Conservation (phyloP, 2,888 invertebrate genomes). For the Agrotis clavis region DNA sequence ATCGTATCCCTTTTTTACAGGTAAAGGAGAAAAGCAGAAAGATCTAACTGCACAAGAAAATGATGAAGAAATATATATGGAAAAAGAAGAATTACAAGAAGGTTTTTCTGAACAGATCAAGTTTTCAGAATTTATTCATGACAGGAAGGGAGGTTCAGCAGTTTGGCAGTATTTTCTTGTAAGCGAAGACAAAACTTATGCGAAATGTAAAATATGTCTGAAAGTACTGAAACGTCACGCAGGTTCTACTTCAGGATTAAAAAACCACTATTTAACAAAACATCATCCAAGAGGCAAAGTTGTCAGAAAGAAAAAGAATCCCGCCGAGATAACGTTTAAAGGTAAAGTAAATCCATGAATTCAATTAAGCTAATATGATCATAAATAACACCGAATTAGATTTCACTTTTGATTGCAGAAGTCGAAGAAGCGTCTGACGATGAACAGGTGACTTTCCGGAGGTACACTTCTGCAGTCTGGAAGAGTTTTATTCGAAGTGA, state of each 20-base stretch:
- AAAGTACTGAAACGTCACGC: conserved; percentile 29
- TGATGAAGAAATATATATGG: background rate
- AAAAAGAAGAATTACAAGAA: background rate
- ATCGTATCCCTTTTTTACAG: conserved; percentile 1
- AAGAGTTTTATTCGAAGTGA: conserved; percentile 4
- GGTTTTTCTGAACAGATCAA: background rate
- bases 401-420: background rate
- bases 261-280: conserved; percentile 22
- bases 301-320: background rate
- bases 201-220: conserved; percentile 37
- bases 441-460: background rate
- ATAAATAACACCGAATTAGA: too few relatives aligned
- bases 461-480: conserved; percentile 17
- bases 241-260: conserved; percentile 24
- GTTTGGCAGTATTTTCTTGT: conserved; percentile 33
- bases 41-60: background rate
- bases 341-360: background rate
- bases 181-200: conserved; percentile 26
- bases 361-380: too few relatives aligned
- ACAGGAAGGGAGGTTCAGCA: conserved; percentile 13
- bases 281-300: conserved; percentile 5
- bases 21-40: conserved; percentile 1
- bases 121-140: conserved; percentile 30
- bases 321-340: conserved; percentile 14
- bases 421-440: background rate